Evolutionary conservation across 2,113 vertebrate species (phyloP), one percentile per base, ranked within the genome.

Genomic region (Microtus richardsoni): DNA sequence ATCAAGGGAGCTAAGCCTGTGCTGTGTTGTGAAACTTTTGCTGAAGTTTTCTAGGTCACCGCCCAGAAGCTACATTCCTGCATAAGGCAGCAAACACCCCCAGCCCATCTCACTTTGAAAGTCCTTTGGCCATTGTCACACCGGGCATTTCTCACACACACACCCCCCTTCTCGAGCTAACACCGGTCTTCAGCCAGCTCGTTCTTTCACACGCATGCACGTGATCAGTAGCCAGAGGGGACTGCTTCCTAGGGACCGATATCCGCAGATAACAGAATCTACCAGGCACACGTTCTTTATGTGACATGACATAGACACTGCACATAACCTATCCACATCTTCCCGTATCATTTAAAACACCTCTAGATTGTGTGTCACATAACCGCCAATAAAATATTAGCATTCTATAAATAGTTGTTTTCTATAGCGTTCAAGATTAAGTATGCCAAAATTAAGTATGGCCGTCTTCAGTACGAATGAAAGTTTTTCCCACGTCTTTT

Each of bases 1-100:
- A 71, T 85, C 87, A 80, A 84, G 49, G 39, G 75, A 96, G 77
- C 44, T 82, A 94, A 95, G 66, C 9, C 84, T 94, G 24, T 49
- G 58, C 95, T 88, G 82, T 78, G 19, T 47, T 89, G 79, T 60
- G 94, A 92, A 97, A 95, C 70, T 95, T 95, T 62, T 0, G 2
- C 88, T 78, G 17, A 96, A 88, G 85, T 95, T 98, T 98, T 96
- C 92, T 96, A 96, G 92, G 96, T 96, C 97, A 96, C 44, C 24
- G 5, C 44, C 92, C 86, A 64, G 89, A 89, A 95, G 77, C 91
- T 95, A 77, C 74, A 96, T 73, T 94, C 62, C 88, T 94, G 26
- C 7, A 19, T 90, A 66, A 90, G 60, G 93, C 44, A 92, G 97
- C 71, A 92, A 85, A 94, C 73, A 92, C 82, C 36, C 36, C 84